Evolutionary conservation across 2,888 invertebrate genomes (phyloP).

Genomic region (Eilema griseolum): DNA sequence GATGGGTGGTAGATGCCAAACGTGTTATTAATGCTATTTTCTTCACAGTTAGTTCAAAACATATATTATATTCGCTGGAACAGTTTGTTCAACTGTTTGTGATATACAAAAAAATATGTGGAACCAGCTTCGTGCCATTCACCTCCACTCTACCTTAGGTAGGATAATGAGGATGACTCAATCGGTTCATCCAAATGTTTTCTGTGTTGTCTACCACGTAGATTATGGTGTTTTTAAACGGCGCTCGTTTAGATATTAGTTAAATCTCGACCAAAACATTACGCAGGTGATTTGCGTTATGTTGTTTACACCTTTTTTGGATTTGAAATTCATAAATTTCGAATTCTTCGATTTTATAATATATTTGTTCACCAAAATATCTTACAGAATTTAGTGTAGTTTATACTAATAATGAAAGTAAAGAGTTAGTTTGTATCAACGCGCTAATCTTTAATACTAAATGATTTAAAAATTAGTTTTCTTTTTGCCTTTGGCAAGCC

Average conservation of each 20-base stretch:
- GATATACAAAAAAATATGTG: neutral
- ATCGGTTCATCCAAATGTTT: neutral
- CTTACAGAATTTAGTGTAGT: no score
- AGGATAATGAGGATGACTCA: neutral
- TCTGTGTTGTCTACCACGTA: constrained; percentile 20
- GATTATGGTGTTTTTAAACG: neutral
- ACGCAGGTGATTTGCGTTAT: no score
- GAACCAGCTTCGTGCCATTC: neutral
- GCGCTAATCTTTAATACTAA: no score
- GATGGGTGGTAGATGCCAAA: neutral
- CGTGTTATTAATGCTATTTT: neutral
- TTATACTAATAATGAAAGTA: no score
- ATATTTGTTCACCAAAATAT: no score
- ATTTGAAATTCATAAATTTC: neutral
- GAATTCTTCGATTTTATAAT: no score
- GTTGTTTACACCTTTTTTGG: neutral
- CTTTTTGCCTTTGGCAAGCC: no score
- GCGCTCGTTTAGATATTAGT: no score
- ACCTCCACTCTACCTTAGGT: neutral
- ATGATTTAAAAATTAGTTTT: no score
- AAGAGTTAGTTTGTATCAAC: no score
- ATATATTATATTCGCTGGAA: neutral
- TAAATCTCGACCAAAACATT: no score
- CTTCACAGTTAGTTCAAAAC: neutral
- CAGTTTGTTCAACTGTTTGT: neutral